A percentile compares a stretch with the other conserved stretches of the same genome.
These are phyloP conservation scores for Miltochrista miniata DNA, from an alignment of 2,888 invertebrate genomes.

Conservation along the genomic window DNA sequence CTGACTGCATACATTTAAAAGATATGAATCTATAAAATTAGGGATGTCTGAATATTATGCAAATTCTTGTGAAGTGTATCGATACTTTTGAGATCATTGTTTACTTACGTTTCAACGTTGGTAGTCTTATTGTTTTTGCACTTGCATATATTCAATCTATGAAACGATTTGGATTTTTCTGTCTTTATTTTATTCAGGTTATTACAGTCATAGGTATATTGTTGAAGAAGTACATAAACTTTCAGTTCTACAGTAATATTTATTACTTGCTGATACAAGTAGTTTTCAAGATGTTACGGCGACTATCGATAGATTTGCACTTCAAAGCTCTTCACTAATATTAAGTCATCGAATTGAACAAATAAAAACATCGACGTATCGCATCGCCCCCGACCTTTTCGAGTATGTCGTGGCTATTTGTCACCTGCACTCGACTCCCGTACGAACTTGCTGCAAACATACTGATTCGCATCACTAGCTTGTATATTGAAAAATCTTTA, in stretches of 20 bases:
- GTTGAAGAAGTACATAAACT: no score
- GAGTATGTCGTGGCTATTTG: slow-evolving; percentile 80
- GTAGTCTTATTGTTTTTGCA: no score
- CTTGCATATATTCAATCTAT: no score
- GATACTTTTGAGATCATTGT: slow-evolving; percentile 4
- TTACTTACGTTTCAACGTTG: background rate
- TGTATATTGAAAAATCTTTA: slow-evolving; percentile 39
- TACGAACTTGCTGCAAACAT: slow-evolving; percentile 73
- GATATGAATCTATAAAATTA: slow-evolving; percentile 79
- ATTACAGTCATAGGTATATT: no score
- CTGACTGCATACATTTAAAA: slow-evolving; percentile 83
- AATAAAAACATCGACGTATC: slow-evolving; percentile 79
- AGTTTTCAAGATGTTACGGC: background rate
- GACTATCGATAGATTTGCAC: slow-evolving; percentile 45
- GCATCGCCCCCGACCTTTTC: slow-evolving; percentile 70
- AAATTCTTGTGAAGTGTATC: slow-evolving; percentile 9
- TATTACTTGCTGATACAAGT: no score
- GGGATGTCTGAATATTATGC: slow-evolving; percentile 50
- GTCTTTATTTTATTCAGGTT: no score
- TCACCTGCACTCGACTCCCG: slow-evolving; percentile 81
- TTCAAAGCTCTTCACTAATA: slow-evolving; percentile 58
- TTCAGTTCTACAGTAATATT: no score
- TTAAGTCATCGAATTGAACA: slow-evolving; percentile 74
- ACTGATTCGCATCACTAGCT: slow-evolving; percentile 73
- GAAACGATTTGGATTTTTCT: no score